Conservation (phyloP, 2,113 vertebrate species). For the Dromaius novaehollandiae region DNA sequence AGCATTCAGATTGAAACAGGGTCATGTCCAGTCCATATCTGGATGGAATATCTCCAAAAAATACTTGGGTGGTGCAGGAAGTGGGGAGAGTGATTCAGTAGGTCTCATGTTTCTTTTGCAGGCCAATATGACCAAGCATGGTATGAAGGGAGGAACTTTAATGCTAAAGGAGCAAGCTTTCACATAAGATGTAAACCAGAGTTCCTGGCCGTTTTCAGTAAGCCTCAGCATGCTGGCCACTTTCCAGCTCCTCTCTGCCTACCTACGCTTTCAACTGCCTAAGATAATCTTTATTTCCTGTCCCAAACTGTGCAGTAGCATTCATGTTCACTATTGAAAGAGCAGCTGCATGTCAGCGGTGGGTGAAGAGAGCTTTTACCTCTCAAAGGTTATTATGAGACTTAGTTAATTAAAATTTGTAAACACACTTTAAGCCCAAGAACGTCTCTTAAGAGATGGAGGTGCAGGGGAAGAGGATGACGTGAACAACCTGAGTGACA, state of each 20-base stretch:
- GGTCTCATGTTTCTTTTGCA: neutral
- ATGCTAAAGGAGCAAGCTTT: neutral
- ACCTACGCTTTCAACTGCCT: neutral
- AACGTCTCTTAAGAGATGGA: neutral
- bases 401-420: neutral
- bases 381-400: neutral
- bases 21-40: neutral
- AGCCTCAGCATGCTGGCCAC: conserved; percentile 16
- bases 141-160: conserved; percentile 17
- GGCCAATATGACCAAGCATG: conserved; percentile 1
- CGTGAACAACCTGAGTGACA: neutral
- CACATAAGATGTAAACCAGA: conserved; percentile 53
- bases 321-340: neutral
- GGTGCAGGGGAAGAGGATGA: neutral
- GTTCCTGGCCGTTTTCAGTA: neutral
- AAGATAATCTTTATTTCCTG: neutral
- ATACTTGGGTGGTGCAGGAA: neutral
- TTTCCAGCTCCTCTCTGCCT: conserved; percentile 40
- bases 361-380: neutral
- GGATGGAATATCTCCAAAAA: neutral
- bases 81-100: neutral
- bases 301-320: neutral
- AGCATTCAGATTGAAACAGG: neutral
- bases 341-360: neutral
- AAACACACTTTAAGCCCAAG: neutral